Conservation (phyloP, 2,888 invertebrate genomes). For the Trissolcus japonicus region DNA sequence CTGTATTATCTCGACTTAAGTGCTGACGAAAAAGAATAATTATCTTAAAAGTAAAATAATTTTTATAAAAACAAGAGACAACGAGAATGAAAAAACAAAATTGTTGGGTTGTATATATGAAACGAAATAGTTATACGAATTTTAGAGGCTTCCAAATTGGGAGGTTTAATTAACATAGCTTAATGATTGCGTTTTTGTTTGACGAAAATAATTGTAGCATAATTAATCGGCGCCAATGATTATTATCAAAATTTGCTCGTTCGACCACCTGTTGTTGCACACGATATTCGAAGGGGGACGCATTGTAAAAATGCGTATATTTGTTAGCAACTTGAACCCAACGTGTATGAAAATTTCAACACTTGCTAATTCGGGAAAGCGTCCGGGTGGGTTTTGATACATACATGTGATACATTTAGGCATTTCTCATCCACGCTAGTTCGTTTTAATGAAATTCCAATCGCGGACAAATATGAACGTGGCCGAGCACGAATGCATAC, state of each 20-base stretch:
- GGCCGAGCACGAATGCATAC: conserved; percentile 15
- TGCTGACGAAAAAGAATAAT: no score
- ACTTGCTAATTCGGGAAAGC: no score
- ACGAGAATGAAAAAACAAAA: not conserved
- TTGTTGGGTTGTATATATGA: not conserved
- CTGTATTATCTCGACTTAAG: not conserved
- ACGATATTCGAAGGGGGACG: not conserved
- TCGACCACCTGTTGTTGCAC: conserved; percentile 32
- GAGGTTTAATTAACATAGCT: no score
- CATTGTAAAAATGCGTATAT: conserved; percentile 28
- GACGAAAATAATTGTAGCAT: not conserved
- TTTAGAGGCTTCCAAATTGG: no score
- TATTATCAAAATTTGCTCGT: conserved; percentile 23
- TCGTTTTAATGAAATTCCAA: conserved; percentile 47
- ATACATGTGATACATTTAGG: conserved; percentile 20
- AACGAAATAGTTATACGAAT: no score
- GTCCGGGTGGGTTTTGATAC: not conserved
- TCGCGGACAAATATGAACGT: conserved; percentile 47
- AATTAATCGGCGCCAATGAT: conserved; percentile 21
- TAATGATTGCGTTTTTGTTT: not conserved
- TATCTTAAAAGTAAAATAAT: not conserved
- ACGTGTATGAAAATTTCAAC: conserved; percentile 15
- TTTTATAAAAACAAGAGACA: no score
- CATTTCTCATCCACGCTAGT: conserved; percentile 41
- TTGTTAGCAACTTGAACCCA: conserved; percentile 12